These are phyloP conservation scores for Apolygus lucorum DNA, from an alignment of 1,140 invertebrate species.

Conservation along the genomic window DNA sequence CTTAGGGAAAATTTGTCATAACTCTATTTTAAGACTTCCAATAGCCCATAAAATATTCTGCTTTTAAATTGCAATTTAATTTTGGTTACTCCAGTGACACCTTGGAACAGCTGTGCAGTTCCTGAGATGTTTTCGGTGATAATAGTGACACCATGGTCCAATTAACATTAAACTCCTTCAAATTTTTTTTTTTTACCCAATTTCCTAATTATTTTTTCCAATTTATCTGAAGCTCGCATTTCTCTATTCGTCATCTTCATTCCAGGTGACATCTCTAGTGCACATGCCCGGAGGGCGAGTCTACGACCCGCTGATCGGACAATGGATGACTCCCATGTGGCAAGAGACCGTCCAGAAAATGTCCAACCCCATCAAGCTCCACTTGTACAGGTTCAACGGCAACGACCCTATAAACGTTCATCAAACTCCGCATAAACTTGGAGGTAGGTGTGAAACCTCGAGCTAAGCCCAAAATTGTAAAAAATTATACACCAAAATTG, in stretches of 20 bases:
- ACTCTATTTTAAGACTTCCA: too few species aligned
- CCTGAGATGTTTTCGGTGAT: too few species aligned
- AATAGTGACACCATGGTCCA: too few species aligned
- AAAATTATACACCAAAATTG: too few species aligned
- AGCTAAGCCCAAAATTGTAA: too few species aligned
- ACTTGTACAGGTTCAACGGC: conserved; percentile 82
- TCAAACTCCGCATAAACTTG: conserved; percentile 60
- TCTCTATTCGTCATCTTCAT: conserved; percentile 26
- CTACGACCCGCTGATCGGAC: conserved; percentile 88
- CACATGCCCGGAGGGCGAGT: conserved; percentile 86
- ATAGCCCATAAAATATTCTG: too few species aligned
- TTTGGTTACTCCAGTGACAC: too few species aligned
- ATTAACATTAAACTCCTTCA: not conserved
- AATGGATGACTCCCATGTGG: conserved; percentile 91
- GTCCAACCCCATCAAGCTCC: conserved; percentile 66
- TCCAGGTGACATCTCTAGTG: conserved; percentile 72
- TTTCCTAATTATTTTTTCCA: not conserved
- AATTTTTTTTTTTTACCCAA: not conserved
- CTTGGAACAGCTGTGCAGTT: too few species aligned
- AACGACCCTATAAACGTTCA: conserved; percentile 87
- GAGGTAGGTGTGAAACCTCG: conserved; percentile 44
- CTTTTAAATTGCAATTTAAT: too few species aligned
- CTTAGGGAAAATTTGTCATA: too few species aligned
- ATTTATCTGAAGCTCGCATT: conserved; percentile 5
- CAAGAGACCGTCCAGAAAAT: conserved; percentile 68